Percentiles rank a stretch among this genome's conserved stretches.
Evolutionary conservation across 92 coral and sea anemone species (phyloP).

Genomic region (Chrysogorgia sp.): DNA sequence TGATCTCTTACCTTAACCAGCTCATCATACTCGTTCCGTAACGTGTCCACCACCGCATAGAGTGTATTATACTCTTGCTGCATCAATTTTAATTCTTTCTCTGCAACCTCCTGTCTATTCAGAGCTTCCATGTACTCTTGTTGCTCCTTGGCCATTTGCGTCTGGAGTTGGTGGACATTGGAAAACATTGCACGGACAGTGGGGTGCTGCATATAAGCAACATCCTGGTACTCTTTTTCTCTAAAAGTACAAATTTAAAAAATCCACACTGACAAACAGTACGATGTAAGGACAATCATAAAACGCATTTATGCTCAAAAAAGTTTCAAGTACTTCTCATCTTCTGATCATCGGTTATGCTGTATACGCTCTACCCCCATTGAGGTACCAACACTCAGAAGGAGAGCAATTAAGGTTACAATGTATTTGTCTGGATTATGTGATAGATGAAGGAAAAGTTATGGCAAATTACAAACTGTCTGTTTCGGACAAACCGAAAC

Average conservation of each 20-base stretch:
- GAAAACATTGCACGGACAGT: slow-evolving; percentile 84
- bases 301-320: slow-evolving; percentile 5
- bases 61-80: slow-evolving; percentile 75
- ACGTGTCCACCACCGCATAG: slow-evolving; percentile 56
- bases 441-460: too few species aligned
- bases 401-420: too few species aligned
- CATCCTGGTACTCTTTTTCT: slow-evolving; percentile 84
- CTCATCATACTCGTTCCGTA: slow-evolving; percentile 58
- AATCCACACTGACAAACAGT: neutral
- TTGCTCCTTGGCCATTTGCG: slow-evolving; percentile 75
- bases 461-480: too few species aligned
- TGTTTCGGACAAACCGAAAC: too few species aligned
- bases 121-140: slow-evolving; percentile 90
- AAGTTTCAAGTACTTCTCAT: too few species aligned
- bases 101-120: slow-evolving; percentile 86
- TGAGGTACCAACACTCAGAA: too few species aligned
- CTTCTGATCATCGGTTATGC: too few species aligned
- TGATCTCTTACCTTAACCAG: slow-evolving; percentile 48
- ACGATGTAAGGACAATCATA: neutral
- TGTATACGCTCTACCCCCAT: too few species aligned
- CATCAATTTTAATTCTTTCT: slow-evolving; percentile 69
- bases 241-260: slow-evolving; percentile 36
- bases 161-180: slow-evolving; percentile 66
- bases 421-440: too few species aligned
- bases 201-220: slow-evolving; percentile 65